Base-by-base conservation (phyloP, 2,113 vertebrate genomes). In the Clarias magur region DNA sequence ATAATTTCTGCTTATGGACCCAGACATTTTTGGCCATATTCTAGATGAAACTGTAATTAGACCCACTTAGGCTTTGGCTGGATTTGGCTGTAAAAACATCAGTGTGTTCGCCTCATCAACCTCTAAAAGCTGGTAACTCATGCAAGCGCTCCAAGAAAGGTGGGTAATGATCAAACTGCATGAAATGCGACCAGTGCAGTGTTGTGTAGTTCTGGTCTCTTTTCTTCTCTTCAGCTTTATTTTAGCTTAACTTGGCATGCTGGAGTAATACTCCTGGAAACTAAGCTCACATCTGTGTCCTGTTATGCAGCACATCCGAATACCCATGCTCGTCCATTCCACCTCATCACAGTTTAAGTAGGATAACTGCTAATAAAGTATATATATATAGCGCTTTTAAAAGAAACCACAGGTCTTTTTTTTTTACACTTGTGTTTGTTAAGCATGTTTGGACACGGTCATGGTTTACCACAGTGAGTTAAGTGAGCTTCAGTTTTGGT, bases 271-370 rank as follows among this genome's bases (percentile, higher is more conserved):
- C 81, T 83, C 86, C 53, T 84, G 81, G 70, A 88, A 80, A 87
- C 86, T 6, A 82, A 87, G 25, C 84, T 27, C 88, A 91, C 91
- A 91, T 91, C 91, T 92, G 91, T 48, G 83, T 85, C 89, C 88
- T 89, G 86, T 92, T 92, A 91, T 70, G 88, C 70, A 75, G 83
- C 34, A 85, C 85, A 88, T 87, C 88, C 89, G 87, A 85, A 88
- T 83, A 60, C 82, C 70, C 78, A 82, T 80, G 9, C 59, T 38
- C 8, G 48, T 53, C 48, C 53, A 84, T 21, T 62, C 79, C 12
- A 65, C 53, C 62, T 82, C 75, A 85, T 84, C 76, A 34, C 62
- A 82, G 67, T 87, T 90, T 87, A 88, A 75, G 87, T 84, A 90
- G 89, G 87, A 87, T 75, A 48, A 72, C 73, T 80, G 88, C 56